Evolutionary conservation across 2,888 invertebrate genomes (phyloP).

Genomic region (Altica lythri): DNA sequence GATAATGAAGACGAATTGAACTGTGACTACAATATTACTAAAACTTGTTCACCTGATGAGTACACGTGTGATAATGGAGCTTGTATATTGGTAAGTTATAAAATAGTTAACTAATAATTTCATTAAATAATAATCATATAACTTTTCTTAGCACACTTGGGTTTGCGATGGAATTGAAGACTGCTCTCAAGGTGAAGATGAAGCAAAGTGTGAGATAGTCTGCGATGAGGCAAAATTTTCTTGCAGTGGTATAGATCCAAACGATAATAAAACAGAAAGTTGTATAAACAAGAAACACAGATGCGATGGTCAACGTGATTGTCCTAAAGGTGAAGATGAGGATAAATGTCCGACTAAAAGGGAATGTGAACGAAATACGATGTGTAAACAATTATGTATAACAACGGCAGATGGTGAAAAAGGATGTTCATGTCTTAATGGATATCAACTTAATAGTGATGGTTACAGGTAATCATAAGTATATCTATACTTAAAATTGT

Average conservation of each 20-base stretch:
- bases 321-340: slow-evolving; percentile 82
- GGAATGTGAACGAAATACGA: slow-evolving; percentile 66
- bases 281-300: slow-evolving; percentile 82
- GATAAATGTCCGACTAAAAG: slow-evolving; percentile 71
- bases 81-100: slow-evolving; percentile 70
- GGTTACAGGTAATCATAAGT: slow-evolving; percentile 71
- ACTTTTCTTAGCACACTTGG: slow-evolving; percentile 68
- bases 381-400: slow-evolving; percentile 75
- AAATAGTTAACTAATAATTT: not conserved
- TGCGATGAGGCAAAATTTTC: slow-evolving; percentile 84
- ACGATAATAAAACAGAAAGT: slow-evolving; percentile 59
- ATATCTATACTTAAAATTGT: no score
- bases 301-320: slow-evolving; percentile 85
- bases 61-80: slow-evolving; percentile 74
- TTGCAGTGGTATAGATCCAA: slow-evolving; percentile 66
- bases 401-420: slow-evolving; percentile 65
- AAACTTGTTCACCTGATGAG: slow-evolving; percentile 75
- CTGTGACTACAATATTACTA: slow-evolving; percentile 60
- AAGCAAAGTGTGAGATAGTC: slow-evolving; percentile 72
- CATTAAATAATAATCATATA: not conserved
- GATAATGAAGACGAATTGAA: slow-evolving; percentile 78
- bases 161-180: slow-evolving; percentile 83
- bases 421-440: slow-evolving; percentile 76
- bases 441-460: slow-evolving; percentile 73
- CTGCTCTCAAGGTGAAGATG: slow-evolving; percentile 81